Evolutionary conservation across 2,888 invertebrate species (phyloP), one percentile per base, ranked within the genome.

Genomic region (Lumbricus terrestris): DNA sequence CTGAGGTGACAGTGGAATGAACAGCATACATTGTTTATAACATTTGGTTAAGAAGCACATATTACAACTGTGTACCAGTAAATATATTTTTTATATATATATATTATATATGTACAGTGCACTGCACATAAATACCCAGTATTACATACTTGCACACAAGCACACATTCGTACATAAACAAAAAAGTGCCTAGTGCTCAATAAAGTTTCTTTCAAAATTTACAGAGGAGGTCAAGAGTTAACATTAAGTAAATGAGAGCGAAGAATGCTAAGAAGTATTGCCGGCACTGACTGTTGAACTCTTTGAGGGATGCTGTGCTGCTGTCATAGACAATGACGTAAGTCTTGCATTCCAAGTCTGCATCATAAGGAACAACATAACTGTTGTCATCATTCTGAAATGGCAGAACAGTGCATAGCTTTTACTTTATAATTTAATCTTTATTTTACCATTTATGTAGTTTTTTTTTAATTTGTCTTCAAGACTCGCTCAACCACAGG

Each of bases 321-420:
- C 92, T 93, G 90, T 95, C 95, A 92, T 95, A 95, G 0, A 95
- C 94, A 20, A 95, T 93, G 20, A 95, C 93, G 92, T 94, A 93
- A 90, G 94, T 93, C 93, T 94, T 94, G 91, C 95, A 95, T 91
- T 95, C 95, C 88, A 95, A 92, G 90, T 95, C 95, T 33, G 94
- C 94, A 93, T 95, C 95, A 93, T 95, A 94, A 16, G 94, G 94
- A 4, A 94, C 93, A 90, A 93, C 92, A 91, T 93, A 94, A 42
- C 92, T 91, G 3, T 93, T 93, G 37, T 93, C 91, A 90, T 93
- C 93, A 92, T 93, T 93, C 94, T 94, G 91, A 40, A 91, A 35
- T 69, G 34, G 34, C 40, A 88, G 5, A 90, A 90, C 18, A 40
- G 82, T 42, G 33, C 88, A 38, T 35, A 23, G 18, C 1, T 16